Base-by-base conservation (phyloP, 2,888 invertebrate species). In the Anthrax anthrax region DNA sequence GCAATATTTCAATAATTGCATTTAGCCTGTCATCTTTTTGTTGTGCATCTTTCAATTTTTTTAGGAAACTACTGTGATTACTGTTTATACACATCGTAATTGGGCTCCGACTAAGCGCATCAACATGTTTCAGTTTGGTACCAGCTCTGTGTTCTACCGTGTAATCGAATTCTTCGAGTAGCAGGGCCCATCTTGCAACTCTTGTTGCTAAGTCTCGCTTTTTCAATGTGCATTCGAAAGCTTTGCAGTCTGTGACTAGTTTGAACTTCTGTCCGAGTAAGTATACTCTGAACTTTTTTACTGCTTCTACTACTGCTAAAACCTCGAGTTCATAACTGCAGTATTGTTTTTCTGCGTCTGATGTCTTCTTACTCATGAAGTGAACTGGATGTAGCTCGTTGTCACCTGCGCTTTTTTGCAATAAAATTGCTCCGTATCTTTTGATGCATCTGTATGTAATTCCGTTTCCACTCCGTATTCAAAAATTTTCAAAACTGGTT, bases 291-390 rank as follows among this genome's bases (percentile, higher is more conserved):
- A 54, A 56, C 34, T 52, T 55, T 23, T 50, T 50, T 9, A 54
- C n/a, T 2, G 53, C 50, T 16, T 39, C 44, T 16, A 53, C 41
- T 16, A 56, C 47, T 1, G 54, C 55, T 2, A 54, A 19, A 13
- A 47, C 47, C 36, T 56, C 54, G 13, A 56, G 19, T 37, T 54
- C 53, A 16, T 57, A 55, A 14, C 54, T 54, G n/a, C 43, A 36
- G 29, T 51, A 52, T 13, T 48, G 46, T 13, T 48, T 47, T 41
- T 57, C 54, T 2, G 47, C 48, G 2, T 43, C 41, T 0, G 50
- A 49, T 8, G 56, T 56, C 41, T 50, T 50, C 14, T 47, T 44
- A 23, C 55, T 56, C 32, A 47, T 47, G 29, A 50, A 57, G 46
- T 54, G 51, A 9, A 55, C 40, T 0, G 52, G 54, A 19, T 55